Percentiles rank a stretch among this genome's conserved stretches.
These are phyloP conservation scores for Engystomops pustulosus DNA, from an alignment of 2,113 vertebrate species.

Conservation along the genomic window DNA sequence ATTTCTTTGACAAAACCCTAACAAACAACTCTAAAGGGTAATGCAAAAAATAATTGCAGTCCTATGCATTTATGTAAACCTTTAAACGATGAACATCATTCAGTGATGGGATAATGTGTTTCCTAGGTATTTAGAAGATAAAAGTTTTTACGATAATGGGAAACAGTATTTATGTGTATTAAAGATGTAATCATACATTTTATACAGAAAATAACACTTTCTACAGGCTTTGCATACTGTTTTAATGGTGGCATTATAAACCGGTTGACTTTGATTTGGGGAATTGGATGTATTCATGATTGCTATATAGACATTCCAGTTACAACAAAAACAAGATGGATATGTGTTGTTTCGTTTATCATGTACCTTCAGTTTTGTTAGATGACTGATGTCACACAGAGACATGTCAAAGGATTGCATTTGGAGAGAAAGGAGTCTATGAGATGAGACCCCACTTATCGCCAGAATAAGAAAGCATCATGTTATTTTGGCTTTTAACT, in stretches of 20 bases:
- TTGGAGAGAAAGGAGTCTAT: background rate
- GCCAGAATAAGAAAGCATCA: background rate
- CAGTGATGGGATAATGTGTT: constrained; percentile 28
- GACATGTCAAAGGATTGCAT: background rate
- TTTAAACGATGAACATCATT: constrained; percentile 13
- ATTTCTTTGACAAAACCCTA: constrained; percentile 26
- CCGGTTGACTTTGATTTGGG: background rate
- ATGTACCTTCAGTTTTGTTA: background rate
- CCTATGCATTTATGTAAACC: constrained; percentile 37
- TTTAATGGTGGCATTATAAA: constrained; percentile 26
- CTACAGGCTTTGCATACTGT: background rate
- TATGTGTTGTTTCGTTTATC: background rate
- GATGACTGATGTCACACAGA: background rate
- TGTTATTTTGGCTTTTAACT: background rate
- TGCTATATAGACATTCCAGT: background rate
- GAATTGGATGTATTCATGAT: background rate
- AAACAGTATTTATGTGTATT: constrained; percentile 16
- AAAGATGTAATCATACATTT: constrained; percentile 32
- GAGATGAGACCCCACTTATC: background rate
- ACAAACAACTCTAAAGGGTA: constrained; percentile 27
- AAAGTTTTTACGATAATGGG: constrained; percentile 10
- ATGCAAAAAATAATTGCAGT: constrained; percentile 38
- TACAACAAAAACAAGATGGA: background rate
- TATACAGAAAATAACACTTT: constrained; percentile 17
- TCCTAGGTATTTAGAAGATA: constrained; percentile 26